These are phyloP conservation scores for Speoplatyrhinus poulsoni DNA, from an alignment of 2,113 vertebrate species.

Conservation along the genomic window DNA sequence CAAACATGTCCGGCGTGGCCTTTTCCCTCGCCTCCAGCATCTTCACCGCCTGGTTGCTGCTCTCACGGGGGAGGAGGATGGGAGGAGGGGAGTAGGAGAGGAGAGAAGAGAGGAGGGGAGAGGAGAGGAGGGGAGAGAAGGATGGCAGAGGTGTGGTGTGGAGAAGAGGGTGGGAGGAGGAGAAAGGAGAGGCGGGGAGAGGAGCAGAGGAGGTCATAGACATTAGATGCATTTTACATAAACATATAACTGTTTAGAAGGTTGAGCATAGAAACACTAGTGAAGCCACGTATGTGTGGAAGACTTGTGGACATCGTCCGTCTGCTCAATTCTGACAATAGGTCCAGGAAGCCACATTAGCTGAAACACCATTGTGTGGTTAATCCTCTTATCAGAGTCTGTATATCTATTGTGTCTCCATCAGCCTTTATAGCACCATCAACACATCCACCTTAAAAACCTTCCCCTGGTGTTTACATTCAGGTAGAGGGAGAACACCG, in stretches of 20 bases:
- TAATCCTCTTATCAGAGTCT: too few relatives aligned
- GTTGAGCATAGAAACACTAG: too few relatives aligned
- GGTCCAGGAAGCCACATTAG: too few relatives aligned
- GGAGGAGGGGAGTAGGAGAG: neutral
- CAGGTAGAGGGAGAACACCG: neutral
- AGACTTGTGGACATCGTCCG: neutral
- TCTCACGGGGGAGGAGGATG: constrained; percentile 10
- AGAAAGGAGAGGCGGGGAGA: constrained; percentile 8
- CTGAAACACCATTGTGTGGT: too few relatives aligned
- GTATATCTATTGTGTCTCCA: too few relatives aligned
- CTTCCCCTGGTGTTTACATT: too few relatives aligned
- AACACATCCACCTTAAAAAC: too few relatives aligned
- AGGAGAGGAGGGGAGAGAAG: neutral
- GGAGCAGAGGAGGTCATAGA: neutral
- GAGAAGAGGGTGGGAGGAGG: neutral
- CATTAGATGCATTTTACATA: neutral
- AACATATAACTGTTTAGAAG: neutral
- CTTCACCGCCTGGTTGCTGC: constrained; percentile 93
- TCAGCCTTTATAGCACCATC: too few relatives aligned
- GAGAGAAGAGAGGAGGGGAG: too few relatives aligned
- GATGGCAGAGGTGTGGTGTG: neutral
- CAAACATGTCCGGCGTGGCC: constrained; percentile 94
- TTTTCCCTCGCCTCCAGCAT: constrained; percentile 94
- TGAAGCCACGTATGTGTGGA: neutral
- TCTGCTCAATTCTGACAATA: neutral